Base-by-base conservation (phyloP, 2,797 vertebrate genomes). In the Tangara arthus region DNA sequence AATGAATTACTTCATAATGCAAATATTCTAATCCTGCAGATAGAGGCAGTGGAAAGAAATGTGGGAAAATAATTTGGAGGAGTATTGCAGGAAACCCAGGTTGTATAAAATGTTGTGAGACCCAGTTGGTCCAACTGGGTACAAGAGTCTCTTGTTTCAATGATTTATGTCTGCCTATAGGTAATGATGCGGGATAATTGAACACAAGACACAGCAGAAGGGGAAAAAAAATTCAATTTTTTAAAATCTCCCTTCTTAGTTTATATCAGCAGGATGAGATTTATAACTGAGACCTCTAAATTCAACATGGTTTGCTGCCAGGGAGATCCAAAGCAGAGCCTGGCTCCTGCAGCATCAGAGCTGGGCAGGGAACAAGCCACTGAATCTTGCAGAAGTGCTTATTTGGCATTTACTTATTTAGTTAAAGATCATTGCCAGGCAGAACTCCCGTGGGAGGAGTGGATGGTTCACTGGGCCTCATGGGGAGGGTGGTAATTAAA, bases 401-500 rank as follows among this genome's bases (percentile, higher is more conserved):
- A 66, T 97, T 97, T 98, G 97, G 97, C 96, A 97, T 98, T 97
- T 95, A 91, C 97, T 98, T 98, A 97, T 97, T 98, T 98, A 98
- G 97, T 98, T 96, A 98, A 97, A 98, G 98, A 98, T 98, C 97
- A 97, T 73, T 96, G 94, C 93, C 96, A 96, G 96, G 96, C 96
- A 97, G 97, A 98, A 95, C 66, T 96, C 97, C 97, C 98, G 95
- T 89, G 95, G 97, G 96, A 97, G 95, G 96, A 97, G 95, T 97
- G 87, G 90, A 97, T 97, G 97, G 97, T 98, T 98, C 96, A 97
- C 96, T 98, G 97, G 95, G 96, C 98, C 98, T 98, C 97, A 96
- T 98, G 96, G 97, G 98, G 98, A 98, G 97, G 97, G 96, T 39
- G 82, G 97, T 98, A 99, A 99, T 99, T 99, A 99, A 98, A 98